A percentile compares a stretch with the other conserved stretches of the same genome.
These are phyloP conservation scores for Pungitius pungitius DNA, from an alignment of 2,113 vertebrate species.

Conservation along the genomic window DNA sequence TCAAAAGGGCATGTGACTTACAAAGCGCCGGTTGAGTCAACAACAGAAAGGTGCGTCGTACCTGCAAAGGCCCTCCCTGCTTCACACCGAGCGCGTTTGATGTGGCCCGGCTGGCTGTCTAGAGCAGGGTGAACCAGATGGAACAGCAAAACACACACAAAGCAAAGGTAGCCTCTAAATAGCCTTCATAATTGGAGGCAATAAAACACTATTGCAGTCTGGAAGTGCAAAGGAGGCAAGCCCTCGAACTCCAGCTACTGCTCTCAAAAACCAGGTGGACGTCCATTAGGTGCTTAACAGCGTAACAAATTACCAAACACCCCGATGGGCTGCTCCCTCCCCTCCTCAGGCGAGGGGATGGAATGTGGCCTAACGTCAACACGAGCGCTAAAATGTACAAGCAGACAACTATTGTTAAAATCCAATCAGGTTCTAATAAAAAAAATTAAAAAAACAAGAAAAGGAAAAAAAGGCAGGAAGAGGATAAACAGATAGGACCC, in stretches of 20 bases:
- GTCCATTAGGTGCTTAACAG: constrained; percentile 79
- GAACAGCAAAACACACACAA: constrained; percentile 71
- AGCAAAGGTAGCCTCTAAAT: constrained; percentile 76
- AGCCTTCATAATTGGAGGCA: constrained; percentile 79
- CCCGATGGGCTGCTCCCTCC: constrained; percentile 64
- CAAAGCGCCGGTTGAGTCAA: constrained; percentile 20
- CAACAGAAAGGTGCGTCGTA: constrained; percentile 36
- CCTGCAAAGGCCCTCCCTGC: constrained; percentile 49
- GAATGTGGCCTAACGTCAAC: constrained; percentile 79
- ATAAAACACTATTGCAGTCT: constrained; percentile 79
- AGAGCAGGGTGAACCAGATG: constrained; percentile 69
- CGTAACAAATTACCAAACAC: constrained; percentile 81
- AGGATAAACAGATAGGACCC: constrained; percentile 64
- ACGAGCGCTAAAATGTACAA: constrained; percentile 77
- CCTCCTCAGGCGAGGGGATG: constrained; percentile 68
- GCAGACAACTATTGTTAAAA: constrained; percentile 75
- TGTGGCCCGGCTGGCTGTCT: constrained; percentile 69
- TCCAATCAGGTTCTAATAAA: constrained; percentile 73
- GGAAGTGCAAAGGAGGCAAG: constrained; percentile 72
- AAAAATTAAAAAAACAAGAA: constrained; percentile 50
- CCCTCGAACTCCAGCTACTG: constrained; percentile 62
- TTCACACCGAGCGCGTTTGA: constrained; percentile 65
- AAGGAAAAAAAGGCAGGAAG: constrained; percentile 67
- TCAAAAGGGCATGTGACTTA: background rate
- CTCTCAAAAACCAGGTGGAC: constrained; percentile 77